Base-by-base conservation (phyloP, 1,140 invertebrate species). In the Mya arenaria region DNA sequence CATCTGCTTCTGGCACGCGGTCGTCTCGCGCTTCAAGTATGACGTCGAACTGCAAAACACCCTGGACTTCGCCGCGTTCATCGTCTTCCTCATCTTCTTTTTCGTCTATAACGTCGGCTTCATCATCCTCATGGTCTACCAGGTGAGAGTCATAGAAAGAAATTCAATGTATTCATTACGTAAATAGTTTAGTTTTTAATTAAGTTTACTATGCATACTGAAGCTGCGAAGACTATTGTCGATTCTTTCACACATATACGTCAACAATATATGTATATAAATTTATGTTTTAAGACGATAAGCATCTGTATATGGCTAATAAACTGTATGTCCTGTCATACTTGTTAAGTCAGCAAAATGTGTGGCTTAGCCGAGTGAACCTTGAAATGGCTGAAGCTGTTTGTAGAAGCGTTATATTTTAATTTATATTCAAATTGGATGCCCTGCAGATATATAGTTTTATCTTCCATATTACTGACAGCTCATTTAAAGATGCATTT, bases 1-100 rank as follows among this genome's bases (percentile, higher is more conserved):
- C n/a, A 86, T 91, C 2, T 87, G 88, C 36, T 77, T 87, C 30
- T 91, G 90, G 90, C 91, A 92, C 48, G 90, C 88, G 6, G 66
- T 90, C 8, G 68, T 87, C 4, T 85, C 72, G 10, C 66, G 68
- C n/a, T 84, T 81, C 55, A 25, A 84, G 41, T 34, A 71, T 63
- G 58, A 83, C 55, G 25, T 19, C 0, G 65, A 63, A n/a, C 34
- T 60, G 4, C 73, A 73, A 3, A 56, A 55, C 10, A n/a, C 39
- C 10, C 60, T 75, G 10, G 87, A 88, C 60, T 63, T 62, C 66
- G 83, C 63, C 34, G 87, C 86, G 28, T 88, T 88, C 28, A 81
- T 85, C 32, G 56, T 30, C 39, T 86, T 88, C 60, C 62, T 80
- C 34, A 30, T 82, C 34, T 28, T 84, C 23, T 88, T 80, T 74